Evolutionary conservation across 2,888 invertebrate species (phyloP).

Genomic region (Tenodera sinensis): DNA sequence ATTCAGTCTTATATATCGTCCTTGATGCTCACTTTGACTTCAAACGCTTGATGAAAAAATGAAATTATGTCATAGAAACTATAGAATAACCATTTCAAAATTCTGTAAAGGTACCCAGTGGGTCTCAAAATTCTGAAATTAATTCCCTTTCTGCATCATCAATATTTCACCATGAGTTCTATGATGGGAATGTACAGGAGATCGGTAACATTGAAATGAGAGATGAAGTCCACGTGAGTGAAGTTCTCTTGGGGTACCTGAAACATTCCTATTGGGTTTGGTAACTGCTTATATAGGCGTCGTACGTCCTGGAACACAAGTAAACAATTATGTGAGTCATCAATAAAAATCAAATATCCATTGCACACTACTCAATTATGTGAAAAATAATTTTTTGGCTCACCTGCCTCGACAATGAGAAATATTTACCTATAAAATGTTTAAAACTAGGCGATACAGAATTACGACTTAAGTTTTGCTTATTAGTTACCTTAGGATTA

Average conservation of each 20-base stretch:
- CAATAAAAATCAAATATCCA: no score
- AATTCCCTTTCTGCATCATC: background rate
- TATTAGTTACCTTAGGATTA: background rate
- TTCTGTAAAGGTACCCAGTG: no score
- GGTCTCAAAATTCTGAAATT: no score
- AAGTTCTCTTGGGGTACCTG: constrained; percentile 49
- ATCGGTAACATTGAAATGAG: constrained; percentile 37
- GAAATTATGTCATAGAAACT: no score
- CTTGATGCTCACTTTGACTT: no score
- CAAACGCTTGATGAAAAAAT: no score
- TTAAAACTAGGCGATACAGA: background rate
- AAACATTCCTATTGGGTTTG: constrained; percentile 50
- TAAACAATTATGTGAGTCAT: no score
- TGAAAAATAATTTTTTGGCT: no score
- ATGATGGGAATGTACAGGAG: background rate
- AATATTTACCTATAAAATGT: background rate
- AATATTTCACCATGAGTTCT: background rate
- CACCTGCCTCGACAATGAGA: no score
- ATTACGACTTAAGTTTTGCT: background rate
- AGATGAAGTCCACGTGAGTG: constrained; percentile 58
- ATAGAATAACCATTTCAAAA: no score
- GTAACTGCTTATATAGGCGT: constrained; percentile 49
- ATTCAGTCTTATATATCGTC: no score
- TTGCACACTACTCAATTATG: no score
- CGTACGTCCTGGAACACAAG: constrained; percentile 46